A percentile compares a stretch with the other conserved stretches of the same genome.
Evolutionary conservation across 2,888 invertebrate species (phyloP).

Genomic region (Archips xylosteana): DNA sequence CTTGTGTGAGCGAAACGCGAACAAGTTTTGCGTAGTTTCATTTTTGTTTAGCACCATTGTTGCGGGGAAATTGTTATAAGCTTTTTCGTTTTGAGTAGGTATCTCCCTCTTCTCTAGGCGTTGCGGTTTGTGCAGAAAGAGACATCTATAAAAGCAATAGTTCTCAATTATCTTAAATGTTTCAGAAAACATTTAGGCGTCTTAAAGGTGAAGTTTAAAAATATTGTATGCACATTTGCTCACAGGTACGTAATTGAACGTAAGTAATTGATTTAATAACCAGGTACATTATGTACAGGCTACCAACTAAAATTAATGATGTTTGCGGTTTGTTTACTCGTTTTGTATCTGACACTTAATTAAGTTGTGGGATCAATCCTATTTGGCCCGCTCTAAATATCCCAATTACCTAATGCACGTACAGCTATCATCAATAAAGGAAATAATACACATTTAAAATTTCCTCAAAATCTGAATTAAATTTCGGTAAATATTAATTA

Average conservation of each 20-base stretch:
- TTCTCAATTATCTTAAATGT: conserved; percentile 19
- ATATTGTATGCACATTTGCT: neutral
- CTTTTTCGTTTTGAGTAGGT: conserved; percentile 74
- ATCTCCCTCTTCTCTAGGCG: conserved; percentile 60
- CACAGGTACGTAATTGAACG: neutral
- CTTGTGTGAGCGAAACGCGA: conserved; percentile 65
- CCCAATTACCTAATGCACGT: neutral
- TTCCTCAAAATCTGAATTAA: neutral
- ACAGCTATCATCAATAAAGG: neutral
- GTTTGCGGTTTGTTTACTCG: conserved; percentile 56
- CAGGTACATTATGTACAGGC: neutral
- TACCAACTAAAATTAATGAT: conserved; percentile 52
- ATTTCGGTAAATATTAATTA: neutral
- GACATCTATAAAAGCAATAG: conserved; percentile 54
- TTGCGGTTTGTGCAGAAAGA: conserved; percentile 60
- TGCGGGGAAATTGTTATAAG: conserved; percentile 80
- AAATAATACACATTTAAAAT: neutral
- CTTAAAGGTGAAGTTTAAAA: neutral
- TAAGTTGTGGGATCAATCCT: conserved; percentile 49
- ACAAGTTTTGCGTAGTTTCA: conserved; percentile 79
- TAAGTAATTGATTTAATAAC: neutral
- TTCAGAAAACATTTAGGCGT: neutral
- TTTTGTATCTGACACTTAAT: conserved; percentile 25
- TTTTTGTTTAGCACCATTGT: conserved; percentile 82
- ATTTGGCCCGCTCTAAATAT: conserved; percentile 47